These are phyloP conservation scores for Homarus gammarus DNA, from an alignment of 2,888 invertebrate species.

Conservation along the genomic window DNA sequence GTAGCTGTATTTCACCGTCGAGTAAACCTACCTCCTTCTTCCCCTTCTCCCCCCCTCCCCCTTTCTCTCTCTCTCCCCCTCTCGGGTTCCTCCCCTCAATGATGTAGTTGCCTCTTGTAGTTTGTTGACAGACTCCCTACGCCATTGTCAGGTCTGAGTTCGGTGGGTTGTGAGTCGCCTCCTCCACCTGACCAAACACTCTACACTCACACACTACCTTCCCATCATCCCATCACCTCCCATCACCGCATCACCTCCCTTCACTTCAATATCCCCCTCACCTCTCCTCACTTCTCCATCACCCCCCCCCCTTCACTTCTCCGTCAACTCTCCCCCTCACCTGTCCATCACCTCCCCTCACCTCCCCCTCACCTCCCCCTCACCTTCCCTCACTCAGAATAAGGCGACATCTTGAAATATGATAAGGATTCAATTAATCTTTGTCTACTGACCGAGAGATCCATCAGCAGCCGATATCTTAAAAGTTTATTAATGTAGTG, in stretches of 20 bases:
- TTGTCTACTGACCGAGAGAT: too few relatives aligned
- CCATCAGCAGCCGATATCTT: too few relatives aligned
- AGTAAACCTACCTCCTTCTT: background rate
- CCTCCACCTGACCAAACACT: background rate
- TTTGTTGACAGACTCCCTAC: background rate
- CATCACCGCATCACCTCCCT: background rate
- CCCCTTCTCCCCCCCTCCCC: background rate
- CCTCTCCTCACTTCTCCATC: slow-evolving; percentile 16
- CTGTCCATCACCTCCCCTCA: too few relatives aligned
- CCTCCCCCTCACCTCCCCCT: too few relatives aligned
- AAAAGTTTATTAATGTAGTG: too few relatives aligned
- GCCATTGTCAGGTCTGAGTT: background rate
- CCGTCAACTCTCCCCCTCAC: too few relatives aligned
- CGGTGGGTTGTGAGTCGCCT: background rate
- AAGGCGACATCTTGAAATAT: background rate
- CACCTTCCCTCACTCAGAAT: slow-evolving; percentile 11
- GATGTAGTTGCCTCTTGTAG: background rate
- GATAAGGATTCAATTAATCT: too few relatives aligned
- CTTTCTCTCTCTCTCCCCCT: background rate
- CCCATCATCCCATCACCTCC: slow-evolving; percentile 4
- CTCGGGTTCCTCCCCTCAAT: background rate
- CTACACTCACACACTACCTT: background rate
- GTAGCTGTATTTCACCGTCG: background rate
- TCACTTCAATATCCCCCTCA: slow-evolving; percentile 8
- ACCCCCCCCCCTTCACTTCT: too few relatives aligned